These are phyloP conservation scores for Peromyscus attwateri DNA, from an alignment of 2,797 vertebrate genomes.

Conservation along the genomic window DNA sequence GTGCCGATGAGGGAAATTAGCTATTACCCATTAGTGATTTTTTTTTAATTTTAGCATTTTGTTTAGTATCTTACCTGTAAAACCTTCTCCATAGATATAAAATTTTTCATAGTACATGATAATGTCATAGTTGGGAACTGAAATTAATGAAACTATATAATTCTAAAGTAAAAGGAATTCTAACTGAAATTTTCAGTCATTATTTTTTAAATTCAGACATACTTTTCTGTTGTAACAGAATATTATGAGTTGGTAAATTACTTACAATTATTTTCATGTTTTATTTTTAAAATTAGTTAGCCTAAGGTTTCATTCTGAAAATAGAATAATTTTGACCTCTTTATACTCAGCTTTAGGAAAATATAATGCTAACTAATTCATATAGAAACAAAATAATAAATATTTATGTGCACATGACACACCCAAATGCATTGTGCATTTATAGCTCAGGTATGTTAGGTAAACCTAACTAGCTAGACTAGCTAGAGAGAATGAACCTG, in stretches of 20 bases:
- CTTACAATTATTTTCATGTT: constrained; percentile 25
- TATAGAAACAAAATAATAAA: neutral
- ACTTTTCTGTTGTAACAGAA: constrained; percentile 41
- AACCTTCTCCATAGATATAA: constrained; percentile 32
- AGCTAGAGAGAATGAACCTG: constrained; percentile 43
- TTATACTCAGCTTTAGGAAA: constrained; percentile 43
- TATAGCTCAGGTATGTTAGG: neutral
- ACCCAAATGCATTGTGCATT: neutral
- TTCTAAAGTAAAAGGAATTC: constrained; percentile 41
- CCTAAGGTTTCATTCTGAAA: constrained; percentile 52
- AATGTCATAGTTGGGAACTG: neutral
- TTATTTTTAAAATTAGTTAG: constrained; percentile 59
- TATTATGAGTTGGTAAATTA: constrained; percentile 7
- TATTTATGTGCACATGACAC: neutral
- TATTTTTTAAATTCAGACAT: neutral
- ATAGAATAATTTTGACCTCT: constrained; percentile 41
- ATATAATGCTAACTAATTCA: constrained; percentile 9
- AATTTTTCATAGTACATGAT: constrained; percentile 29
- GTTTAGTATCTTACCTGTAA: constrained; percentile 14
- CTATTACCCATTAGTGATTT: neutral
- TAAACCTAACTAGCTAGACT: neutral
- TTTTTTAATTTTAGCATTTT: constrained; percentile 53
- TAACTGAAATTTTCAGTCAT: constrained; percentile 54
- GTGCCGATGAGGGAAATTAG: constrained; percentile 21
- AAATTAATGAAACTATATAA: constrained; percentile 30